Conservation (phyloP, 2,113 vertebrate genomes). For the Craseonycteris thonglongyai region DNA sequence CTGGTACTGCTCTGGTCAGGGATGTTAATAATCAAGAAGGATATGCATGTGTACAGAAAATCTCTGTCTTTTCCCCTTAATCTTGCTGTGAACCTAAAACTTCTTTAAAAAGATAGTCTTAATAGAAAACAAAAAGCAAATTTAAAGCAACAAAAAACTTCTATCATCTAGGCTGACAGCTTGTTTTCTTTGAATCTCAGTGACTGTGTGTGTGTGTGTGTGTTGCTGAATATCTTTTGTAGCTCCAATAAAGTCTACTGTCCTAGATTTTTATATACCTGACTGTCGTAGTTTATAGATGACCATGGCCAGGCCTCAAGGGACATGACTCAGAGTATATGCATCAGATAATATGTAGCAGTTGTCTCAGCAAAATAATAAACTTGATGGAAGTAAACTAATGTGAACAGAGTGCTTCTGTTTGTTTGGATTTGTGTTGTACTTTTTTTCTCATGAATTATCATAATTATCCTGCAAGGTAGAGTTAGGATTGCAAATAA, state of each 20-base stretch:
- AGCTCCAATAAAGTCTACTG: not conserved
- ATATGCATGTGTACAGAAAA: not conserved
- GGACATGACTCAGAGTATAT: not conserved
- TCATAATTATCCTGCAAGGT: not conserved
- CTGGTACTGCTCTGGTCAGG: not conserved
- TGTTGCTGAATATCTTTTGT: not conserved
- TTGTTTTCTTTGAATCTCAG: not conserved
- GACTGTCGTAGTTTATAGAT: not conserved
- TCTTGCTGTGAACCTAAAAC: not conserved
- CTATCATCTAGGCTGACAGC: not conserved
- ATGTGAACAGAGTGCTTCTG: not conserved
- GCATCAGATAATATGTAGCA: not conserved
- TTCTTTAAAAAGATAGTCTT: not conserved
- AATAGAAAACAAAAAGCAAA: not conserved
- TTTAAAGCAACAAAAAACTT: not conserved
- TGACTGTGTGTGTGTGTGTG: not conserved
- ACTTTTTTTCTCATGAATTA: not conserved
- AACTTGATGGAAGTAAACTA: not conserved
- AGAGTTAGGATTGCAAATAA: not conserved
- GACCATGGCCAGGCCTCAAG: not conserved
- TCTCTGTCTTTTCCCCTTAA: not conserved
- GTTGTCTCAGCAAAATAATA: not conserved
- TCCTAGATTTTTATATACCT: constrained; percentile 31
- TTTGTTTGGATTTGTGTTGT: not conserved
- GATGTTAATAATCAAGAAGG: not conserved